Evolutionary conservation across 2,113 vertebrate species (phyloP).

Genomic region (Psittacus erithacus): DNA sequence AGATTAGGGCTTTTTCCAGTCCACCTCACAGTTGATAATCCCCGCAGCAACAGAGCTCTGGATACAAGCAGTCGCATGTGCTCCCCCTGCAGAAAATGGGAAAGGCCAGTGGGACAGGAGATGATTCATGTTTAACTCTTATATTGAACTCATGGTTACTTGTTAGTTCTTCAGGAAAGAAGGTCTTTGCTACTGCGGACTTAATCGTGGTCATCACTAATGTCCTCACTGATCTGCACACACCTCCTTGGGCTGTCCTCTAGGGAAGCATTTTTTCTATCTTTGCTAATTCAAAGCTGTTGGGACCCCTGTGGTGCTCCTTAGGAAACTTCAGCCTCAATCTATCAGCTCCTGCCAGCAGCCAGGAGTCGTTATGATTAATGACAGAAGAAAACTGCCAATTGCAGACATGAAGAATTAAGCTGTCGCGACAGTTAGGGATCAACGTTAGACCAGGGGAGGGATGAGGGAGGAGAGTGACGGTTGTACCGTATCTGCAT

Average conservation of each 20-base stretch:
- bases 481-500: background rate
- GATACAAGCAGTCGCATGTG: background rate
- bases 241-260: background rate
- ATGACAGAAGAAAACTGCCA: slow-evolving; percentile 5
- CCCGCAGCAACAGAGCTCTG: slow-evolving; percentile 39
- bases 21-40: slow-evolving; percentile 20
- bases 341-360: slow-evolving; percentile 32
- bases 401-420: background rate
- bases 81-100: slow-evolving; percentile 1
- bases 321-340: background rate
- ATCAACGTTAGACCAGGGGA: background rate
- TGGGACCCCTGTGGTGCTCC: background rate
- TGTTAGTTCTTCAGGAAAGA: background rate
- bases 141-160: background rate
- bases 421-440: slow-evolving; percentile 29
- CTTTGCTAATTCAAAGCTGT: background rate
- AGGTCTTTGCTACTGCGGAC: background rate
- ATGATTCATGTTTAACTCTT: background rate
- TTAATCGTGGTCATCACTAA: fast-evolving
- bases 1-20: slow-evolving; percentile 68
- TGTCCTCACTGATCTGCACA: background rate
- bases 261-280: background rate
- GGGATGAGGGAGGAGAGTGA: background rate
- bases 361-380: background rate
- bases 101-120: background rate